Evolutionary conservation across 2,797 vertebrate genomes (phyloP), one percentile per base, ranked within the genome.

Genomic region (Nyctibius grandis): DNA sequence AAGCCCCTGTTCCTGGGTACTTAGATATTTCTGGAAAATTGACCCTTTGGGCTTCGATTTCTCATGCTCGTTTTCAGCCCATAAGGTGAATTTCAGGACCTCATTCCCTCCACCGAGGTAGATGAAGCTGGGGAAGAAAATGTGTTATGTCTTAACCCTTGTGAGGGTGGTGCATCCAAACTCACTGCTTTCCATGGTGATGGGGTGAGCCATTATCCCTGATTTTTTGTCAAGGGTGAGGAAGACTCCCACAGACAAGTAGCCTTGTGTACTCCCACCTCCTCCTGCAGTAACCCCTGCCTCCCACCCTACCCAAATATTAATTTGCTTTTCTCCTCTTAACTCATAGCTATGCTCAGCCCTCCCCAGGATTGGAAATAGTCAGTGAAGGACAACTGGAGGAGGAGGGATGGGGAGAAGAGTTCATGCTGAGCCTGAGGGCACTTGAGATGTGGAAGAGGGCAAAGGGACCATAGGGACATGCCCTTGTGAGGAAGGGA

Each of bases 31-130:
- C 95, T 96, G 95, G 81, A 93, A 95, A 94, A 97, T 96, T 95
- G 96, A 97, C 97, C 96, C 95, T 97, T 96, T 96, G 94, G 95
- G 96, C 96, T 96, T 77, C 78, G 94, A 97, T 96, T 97, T 96
- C 83, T 95, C 75, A 89, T 70, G 92, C 88, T 96, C 15, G 0
- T 95, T 95, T 96, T 64, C 93, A 88, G 80, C 89, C 82, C 23
- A 2, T 81, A 60, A 94, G 95, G 93, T 85, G 91, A 95, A 92
- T 96, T 94, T 92, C 31, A 63, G 87, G 92, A 59, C 75, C 72
- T 76, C 0, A 0, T 85, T 93, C 64, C 72, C 64, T 85, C 80
- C 45, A 36, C 34, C 1, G 7, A 83, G 75, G 15, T 13, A 57
- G 80, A 84, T 57, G 82, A 92, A 78, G 53, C 75, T 72, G 36